Base-by-base conservation (phyloP, 1,140 invertebrate genomes). In the Popillia japonica region DNA sequence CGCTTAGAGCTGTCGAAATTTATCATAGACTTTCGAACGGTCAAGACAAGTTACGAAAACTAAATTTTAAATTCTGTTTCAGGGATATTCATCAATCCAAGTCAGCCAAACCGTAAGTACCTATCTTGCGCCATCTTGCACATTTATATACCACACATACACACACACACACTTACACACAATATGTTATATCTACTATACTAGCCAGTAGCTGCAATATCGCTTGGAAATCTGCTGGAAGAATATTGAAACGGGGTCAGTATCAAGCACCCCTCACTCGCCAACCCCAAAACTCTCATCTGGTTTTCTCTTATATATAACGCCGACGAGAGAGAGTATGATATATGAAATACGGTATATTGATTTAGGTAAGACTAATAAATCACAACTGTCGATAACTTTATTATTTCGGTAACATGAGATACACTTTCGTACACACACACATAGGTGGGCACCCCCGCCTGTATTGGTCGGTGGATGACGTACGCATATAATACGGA, bases 31-130 rank as follows among this genome's bases (percentile, higher is more conserved):
- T 17, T 55, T 55, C 2, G 4, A 34, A 34, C 27, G 27, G 27
- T 34, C 27, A 34, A 34, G 48, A 17, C 11, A 17, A 55, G 14
- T 75, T 17, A 6, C 27, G 27, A 48, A 75, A n/a, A 22, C 75
- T 80, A 76, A 81, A 79, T 75, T 72, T 79, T 78, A 79, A 79
- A 72, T 81, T 78, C 80, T 81, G 78, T 84, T 84, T 55, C 80
- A 84, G 83, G 82, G 75, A 83, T 82, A 82, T 81, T 82, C 82
- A 83, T 84, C 82, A 84, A 83, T 81, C 83, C 83, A 82, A 80
- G 77, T 82, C 83, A 84, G 68, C 82, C 83, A 76, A 84, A 81
- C 80, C 83, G 83, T 83, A 80, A 84, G 83, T 84, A 80, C 40
- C 77, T 27, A 27, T 17, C 41, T 40, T 20, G 11, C 61, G 10